Evolutionary conservation across 2,797 vertebrate genomes (phyloP), one percentile per base, ranked within the genome.

Genomic region (Florisuga fusca): DNA sequence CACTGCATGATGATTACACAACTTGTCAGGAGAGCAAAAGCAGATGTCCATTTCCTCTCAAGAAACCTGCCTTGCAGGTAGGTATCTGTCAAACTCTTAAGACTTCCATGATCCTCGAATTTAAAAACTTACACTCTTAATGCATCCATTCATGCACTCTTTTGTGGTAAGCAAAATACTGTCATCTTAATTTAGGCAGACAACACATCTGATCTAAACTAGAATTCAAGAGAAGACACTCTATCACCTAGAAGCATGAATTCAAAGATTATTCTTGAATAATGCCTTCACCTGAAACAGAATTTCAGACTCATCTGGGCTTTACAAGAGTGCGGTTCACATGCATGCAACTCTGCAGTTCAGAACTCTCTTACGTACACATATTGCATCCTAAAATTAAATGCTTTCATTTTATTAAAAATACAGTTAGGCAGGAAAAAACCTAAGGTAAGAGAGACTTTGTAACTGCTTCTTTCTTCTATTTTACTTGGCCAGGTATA

Each of bases 401-500:
- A 58, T 43, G 9, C 2, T 12, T 76, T 53, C 12, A 3, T 23
- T 16, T 55, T 43, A 15, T 21, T 64, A 81, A 61, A 82, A 68
- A 80, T 33, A 46, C 5, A 67, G 7, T 36, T 61, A 36, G 9
- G 9, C 14, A 83, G 91, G n/a, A 29, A 91, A 93, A 69, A 76
- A 45, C 0, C 6, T 26, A 20, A 6, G 34, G 20, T 50, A 64
- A 74, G 26, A 69, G 71, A 80, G 54, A 48, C 82, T 71, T 82
- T 41, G 3, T 68, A 85, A 54, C 36, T 58, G 38, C 22, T 77
- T 41, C 66, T 77, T 69, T 43, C 41, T 90, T 69, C 36, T 81
- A n/a, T 93, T 94, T 93, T 14, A 87, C 46, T 81, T 73, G 36
- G 38, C 43, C 67, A 74, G 66, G 53, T 94, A 51, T 4, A 84